Conservation (phyloP, 2,113 vertebrate genomes). For the Oncorhynchus nerka region DNA sequence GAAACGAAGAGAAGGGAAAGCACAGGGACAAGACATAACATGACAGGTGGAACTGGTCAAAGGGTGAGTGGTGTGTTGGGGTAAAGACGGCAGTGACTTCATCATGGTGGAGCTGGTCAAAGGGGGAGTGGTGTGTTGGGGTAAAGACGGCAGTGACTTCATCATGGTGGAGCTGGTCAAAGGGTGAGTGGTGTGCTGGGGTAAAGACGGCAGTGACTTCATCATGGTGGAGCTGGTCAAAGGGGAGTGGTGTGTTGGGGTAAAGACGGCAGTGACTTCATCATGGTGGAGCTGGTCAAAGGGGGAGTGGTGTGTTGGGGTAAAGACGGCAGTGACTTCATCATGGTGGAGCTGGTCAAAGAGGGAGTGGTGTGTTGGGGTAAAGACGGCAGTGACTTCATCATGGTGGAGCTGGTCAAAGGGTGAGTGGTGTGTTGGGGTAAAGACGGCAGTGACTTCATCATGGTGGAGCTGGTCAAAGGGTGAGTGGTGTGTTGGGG, state of each 20-base stretch:
- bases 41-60: conserved; percentile 95
- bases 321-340: conserved; percentile 89
- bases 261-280: conserved; percentile 88
- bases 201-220: background rate
- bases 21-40: too few species aligned
- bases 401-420: too few species aligned
- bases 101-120: too few species aligned
- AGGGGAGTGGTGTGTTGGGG: background rate
- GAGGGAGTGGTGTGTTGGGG: conserved; percentile 75
- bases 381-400: too few species aligned
- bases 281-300: conserved; percentile 93
- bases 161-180: conserved; percentile 87
- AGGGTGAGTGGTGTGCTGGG: conserved; percentile 75
- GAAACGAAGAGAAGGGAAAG: too few species aligned
- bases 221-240: background rate
- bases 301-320: conserved; percentile 65
- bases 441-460: too few species aligned
- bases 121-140: too few species aligned
- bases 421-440: too few species aligned
- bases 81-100: too few species aligned
- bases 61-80: conserved; percentile 76
- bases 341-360: conserved; percentile 93
- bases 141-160: too few species aligned
- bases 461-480: conserved; percentile 87
- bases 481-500: conserved; percentile 75